These are phyloP conservation scores for Epinephelus cyanopodus DNA, from an alignment of 2,113 vertebrate species.

Conservation along the genomic window DNA sequence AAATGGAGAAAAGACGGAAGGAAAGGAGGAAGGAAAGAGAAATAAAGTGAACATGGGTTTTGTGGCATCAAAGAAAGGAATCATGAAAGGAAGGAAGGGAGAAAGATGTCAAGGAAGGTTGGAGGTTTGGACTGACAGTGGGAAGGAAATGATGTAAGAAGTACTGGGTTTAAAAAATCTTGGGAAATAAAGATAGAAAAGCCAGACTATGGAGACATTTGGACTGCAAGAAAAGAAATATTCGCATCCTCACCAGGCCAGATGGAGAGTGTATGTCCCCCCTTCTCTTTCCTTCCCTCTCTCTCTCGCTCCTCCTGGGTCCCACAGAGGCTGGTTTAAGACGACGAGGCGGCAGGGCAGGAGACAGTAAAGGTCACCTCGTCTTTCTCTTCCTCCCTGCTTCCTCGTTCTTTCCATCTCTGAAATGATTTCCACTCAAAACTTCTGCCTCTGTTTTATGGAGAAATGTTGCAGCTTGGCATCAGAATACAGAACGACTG, in stretches of 20 bases:
- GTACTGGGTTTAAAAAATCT: slow-evolving; percentile 29
- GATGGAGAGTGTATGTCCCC: slow-evolving; percentile 36
- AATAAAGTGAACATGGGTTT: background rate
- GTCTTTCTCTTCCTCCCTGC: slow-evolving; percentile 42
- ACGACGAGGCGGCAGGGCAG: slow-evolving; percentile 53
- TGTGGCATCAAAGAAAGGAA: background rate
- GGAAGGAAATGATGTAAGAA: slow-evolving; percentile 21
- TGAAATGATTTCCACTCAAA: slow-evolving; percentile 70
- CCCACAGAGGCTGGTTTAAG: slow-evolving; percentile 55
- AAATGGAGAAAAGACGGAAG: background rate
- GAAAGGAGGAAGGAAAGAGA: background rate
- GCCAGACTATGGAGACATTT: slow-evolving; percentile 15
- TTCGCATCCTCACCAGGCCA: slow-evolving; percentile 35
- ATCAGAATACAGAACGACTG: slow-evolving; percentile 37
- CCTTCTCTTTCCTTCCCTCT: background rate
- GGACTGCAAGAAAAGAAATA: slow-evolving; percentile 31
- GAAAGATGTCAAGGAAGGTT: slow-evolving; percentile 9
- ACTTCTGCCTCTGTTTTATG: slow-evolving; percentile 42
- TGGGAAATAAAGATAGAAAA: slow-evolving; percentile 18
- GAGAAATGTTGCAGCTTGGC: slow-evolving; percentile 26
- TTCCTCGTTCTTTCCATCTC: slow-evolving; percentile 42
- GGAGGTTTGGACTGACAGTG: background rate
- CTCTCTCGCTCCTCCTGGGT: slow-evolving; percentile 42
- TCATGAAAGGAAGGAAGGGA: background rate
- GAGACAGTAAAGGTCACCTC: slow-evolving; percentile 75